These are phyloP conservation scores for Trichomalopsis sarcophagae DNA, from an alignment of 1,140 invertebrate species.

Conservation along the genomic window DNA sequence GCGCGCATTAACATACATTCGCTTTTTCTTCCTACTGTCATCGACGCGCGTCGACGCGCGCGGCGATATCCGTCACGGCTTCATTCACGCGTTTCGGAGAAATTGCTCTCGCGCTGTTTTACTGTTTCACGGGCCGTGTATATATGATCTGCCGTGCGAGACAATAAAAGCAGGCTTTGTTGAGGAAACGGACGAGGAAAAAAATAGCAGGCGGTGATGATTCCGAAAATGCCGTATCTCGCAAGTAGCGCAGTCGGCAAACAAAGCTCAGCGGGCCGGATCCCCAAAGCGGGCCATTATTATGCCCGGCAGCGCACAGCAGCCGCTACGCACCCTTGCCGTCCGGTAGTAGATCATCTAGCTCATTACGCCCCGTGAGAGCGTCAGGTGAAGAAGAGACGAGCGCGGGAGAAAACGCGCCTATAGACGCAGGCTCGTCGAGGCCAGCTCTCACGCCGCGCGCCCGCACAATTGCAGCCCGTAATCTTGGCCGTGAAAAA, in stretches of 20 bases:
- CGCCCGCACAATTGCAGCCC: constrained; percentile 57
- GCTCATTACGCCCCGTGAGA: constrained; percentile 43
- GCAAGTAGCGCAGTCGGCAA: neutral
- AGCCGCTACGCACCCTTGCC: neutral
- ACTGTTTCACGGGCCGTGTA: neutral
- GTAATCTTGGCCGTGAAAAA: constrained; percentile 54
- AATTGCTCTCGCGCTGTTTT: neutral
- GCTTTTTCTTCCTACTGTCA: constrained; percentile 18
- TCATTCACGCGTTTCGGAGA: neutral
- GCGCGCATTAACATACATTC: constrained; percentile 46
- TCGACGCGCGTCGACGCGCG: constrained; percentile 9
- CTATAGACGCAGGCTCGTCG: neutral
- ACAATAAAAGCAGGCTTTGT: too few relatives aligned
- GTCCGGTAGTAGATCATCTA: constrained; percentile 43
- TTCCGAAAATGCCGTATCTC: too few relatives aligned
- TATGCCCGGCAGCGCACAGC: neutral
- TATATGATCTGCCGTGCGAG: too few relatives aligned
- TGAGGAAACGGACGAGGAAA: too few relatives aligned
- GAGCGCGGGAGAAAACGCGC: neutral
- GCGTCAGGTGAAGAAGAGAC: neutral
- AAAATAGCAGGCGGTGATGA: too few relatives aligned
- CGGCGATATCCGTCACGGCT: neutral
- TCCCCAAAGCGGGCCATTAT: neutral
- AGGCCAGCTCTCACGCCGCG: constrained; percentile 23
- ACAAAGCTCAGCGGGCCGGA: neutral